A percentile compares a stretch with the other conserved stretches of the same genome.
These are phyloP conservation scores for Pristis pectinata DNA, from an alignment of 2,797 vertebrate species.

Conservation along the genomic window DNA sequence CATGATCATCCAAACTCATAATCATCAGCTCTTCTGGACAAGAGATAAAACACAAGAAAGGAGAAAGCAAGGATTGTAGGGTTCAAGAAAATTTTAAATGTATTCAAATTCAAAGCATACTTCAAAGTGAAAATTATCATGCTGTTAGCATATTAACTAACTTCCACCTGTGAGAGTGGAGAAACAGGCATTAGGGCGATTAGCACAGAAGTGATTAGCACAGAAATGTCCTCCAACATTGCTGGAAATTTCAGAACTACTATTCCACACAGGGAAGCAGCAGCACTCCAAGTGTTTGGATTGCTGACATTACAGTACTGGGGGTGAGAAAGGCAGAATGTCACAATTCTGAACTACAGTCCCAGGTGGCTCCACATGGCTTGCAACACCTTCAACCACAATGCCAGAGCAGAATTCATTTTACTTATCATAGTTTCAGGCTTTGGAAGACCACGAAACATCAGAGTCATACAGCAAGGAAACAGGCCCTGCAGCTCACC, in stretches of 20 bases:
- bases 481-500: too few relatives aligned
- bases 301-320: too few relatives aligned
- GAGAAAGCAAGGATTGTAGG: too few relatives aligned
- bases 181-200: not conserved
- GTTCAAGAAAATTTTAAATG: not conserved
- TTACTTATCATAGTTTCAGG: not conserved
- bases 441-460: too few relatives aligned
- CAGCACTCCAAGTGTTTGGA: not conserved
- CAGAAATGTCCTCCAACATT: too few relatives aligned
- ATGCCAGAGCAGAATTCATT: not conserved
- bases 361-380: too few relatives aligned
- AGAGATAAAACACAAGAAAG: too few relatives aligned
- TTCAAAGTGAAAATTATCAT: not conserved
- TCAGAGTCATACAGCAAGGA: too few relatives aligned
- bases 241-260: not conserved
- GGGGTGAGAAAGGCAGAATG: not conserved
- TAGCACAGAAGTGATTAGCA: too few relatives aligned
- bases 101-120: not conserved
- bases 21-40: not conserved
- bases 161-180: not conserved
- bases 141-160: not conserved
- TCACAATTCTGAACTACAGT: not conserved
- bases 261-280: not conserved
- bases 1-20: too few relatives aligned
- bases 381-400: not conserved